Conservation (phyloP, 1,140 invertebrate genomes). For the Drosophila baimaii region DNA sequence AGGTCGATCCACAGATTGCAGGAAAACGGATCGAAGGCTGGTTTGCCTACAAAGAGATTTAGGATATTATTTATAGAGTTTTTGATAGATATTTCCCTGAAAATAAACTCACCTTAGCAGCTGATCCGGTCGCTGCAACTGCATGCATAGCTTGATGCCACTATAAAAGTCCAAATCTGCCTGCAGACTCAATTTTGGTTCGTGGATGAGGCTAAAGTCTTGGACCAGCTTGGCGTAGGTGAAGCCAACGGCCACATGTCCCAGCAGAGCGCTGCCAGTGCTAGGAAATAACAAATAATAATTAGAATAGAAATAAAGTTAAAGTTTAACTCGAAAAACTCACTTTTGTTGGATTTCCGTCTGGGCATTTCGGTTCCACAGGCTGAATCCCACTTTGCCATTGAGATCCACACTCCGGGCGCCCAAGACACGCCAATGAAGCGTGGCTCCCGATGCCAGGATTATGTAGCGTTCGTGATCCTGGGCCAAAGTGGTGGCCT, state of each 20-base stretch:
- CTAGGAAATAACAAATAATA: constrained; percentile 84
- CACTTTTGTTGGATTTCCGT: constrained; percentile 91
- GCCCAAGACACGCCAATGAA: constrained; percentile 89
- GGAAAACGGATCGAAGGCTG: constrained; percentile 55
- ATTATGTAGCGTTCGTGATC: constrained; percentile 89
- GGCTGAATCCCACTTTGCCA: constrained; percentile 92
- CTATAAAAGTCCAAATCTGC: constrained; percentile 93
- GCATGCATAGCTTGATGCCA: constrained; percentile 91
- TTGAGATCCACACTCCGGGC: constrained; percentile 92
- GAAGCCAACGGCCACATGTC: constrained; percentile 88
- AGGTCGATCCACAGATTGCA: constrained; percentile 45
- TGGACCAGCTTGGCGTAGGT: constrained; percentile 89
- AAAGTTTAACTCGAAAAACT: constrained; percentile 45
- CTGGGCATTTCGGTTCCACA: constrained; percentile 95
- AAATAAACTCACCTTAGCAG: constrained; percentile 86
- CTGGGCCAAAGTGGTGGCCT: constrained; percentile 90
- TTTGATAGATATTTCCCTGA: too few relatives aligned
- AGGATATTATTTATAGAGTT: background rate
- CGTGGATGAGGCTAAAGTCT: constrained; percentile 89
- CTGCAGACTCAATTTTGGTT: constrained; percentile 90
- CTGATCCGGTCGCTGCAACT: constrained; percentile 90
- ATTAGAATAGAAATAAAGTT: background rate
- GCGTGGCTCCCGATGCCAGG: constrained; percentile 90
- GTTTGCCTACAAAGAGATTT: constrained; percentile 43
- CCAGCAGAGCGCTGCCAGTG: constrained; percentile 89